Evolutionary conservation across 2,888 invertebrate species (phyloP).

Genomic region (Plagiodera versicolora): DNA sequence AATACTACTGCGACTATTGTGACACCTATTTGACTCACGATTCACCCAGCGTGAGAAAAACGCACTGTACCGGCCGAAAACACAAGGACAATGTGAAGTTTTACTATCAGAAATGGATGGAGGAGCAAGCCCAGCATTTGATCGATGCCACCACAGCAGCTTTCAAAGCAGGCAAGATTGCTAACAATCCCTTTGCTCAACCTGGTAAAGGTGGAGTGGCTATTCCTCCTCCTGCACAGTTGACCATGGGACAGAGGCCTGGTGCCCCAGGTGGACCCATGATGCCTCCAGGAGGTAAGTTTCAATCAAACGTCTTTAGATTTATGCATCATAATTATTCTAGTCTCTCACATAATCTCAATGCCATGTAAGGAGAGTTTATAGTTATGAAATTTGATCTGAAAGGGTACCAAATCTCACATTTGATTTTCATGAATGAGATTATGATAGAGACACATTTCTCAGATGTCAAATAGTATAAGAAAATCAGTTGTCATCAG

Average conservation of each 20-base stretch:
- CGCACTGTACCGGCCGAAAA: slow-evolving; percentile 98
- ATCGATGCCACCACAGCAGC: slow-evolving; percentile 99
- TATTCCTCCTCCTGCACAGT: slow-evolving; percentile 76
- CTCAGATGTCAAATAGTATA: too few species aligned
- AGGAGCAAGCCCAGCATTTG: slow-evolving; percentile 97
- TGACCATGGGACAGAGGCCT: slow-evolving; percentile 67
- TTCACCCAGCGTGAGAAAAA: slow-evolving; percentile 98
- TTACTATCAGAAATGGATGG: slow-evolving; percentile 99
- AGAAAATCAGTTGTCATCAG: too few species aligned
- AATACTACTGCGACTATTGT: slow-evolving; percentile 99
- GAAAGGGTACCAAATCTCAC: too few species aligned
- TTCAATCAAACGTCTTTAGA: neutral
- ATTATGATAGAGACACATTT: too few species aligned
- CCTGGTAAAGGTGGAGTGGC: slow-evolving; percentile 66
- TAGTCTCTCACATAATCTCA: too few species aligned
- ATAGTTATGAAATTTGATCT: too few species aligned
- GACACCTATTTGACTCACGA: slow-evolving; percentile 98
- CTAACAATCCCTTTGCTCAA: slow-evolving; percentile 83
- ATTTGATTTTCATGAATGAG: too few species aligned
- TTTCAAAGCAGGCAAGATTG: slow-evolving; percentile 95
- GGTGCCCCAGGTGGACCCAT: slow-evolving; percentile 61
- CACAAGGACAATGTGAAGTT: slow-evolving; percentile 99
- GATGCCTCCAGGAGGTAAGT: slow-evolving; percentile 61
- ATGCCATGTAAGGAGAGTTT: too few species aligned
- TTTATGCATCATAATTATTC: too few species aligned